Percentiles rank a stretch among this genome's conserved stretches.
Conservation (phyloP, 2,888 invertebrate genomes). For the Heliconius ismenius region DNA sequence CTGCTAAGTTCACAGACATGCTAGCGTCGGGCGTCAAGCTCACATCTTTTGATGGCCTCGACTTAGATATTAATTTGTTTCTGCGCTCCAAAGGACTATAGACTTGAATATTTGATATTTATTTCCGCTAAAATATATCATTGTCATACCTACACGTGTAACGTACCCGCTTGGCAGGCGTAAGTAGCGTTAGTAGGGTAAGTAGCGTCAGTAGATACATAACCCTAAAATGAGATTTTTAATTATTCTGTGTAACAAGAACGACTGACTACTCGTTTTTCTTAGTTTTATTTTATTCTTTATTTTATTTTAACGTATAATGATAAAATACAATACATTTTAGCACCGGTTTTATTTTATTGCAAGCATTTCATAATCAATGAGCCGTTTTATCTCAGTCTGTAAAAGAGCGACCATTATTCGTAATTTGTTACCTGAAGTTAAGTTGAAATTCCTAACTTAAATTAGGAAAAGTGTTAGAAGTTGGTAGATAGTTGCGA, state of each 20-base stretch:
- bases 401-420: not conserved
- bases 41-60: not conserved
- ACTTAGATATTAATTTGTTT: not conserved
- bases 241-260: too few relatives aligned
- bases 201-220: not conserved
- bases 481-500: slow-evolving; percentile 12
- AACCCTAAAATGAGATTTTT: not conserved
- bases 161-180: too few relatives aligned
- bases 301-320: not conserved
- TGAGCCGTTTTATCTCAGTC: not conserved
- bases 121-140: too few relatives aligned
- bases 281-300: not conserved
- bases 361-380: not conserved
- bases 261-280: not conserved
- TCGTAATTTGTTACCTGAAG: slow-evolving; percentile 11
- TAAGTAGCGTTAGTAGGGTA: too few relatives aligned
- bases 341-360: not conserved
- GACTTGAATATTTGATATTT: not conserved
- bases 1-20: too few relatives aligned
- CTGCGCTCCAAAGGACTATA: not conserved
- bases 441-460: slow-evolving; percentile 1
- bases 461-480: slow-evolving; percentile 20
- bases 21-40: not conserved
- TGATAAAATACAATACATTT: not conserved
- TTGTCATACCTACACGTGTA: too few relatives aligned